phyloP scores from a whole-genome alignment of 2,888 invertebrate species.

The Thysanoteuthis rhombus region DNA sequence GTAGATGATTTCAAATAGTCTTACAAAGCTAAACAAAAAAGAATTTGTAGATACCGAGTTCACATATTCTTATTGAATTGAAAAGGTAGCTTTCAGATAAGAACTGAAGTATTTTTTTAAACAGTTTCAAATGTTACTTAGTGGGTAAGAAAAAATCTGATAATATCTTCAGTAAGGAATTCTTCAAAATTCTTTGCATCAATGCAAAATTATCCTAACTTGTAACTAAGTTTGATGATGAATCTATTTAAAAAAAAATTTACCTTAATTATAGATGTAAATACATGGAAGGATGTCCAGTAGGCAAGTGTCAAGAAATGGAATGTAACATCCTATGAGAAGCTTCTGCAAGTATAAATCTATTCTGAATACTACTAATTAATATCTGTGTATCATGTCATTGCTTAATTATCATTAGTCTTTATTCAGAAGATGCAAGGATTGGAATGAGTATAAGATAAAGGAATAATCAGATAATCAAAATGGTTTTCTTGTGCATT shows the following conservation, averaged over 20 bases:
- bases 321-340: not conserved
- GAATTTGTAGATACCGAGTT: not conserved
- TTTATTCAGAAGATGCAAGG: not conserved
- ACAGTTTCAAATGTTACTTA: not conserved
- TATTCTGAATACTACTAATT: not conserved
- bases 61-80: not conserved
- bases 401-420: conserved; percentile 12
- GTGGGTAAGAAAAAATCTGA: not conserved
- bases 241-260: not conserved
- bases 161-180: not conserved
- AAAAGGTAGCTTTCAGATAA: not conserved
- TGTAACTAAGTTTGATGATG: not conserved
- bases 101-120: not conserved
- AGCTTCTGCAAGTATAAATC: not conserved
- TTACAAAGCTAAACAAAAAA: not conserved
- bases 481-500: no score
- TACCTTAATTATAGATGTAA: no score
- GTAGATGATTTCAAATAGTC: no score
- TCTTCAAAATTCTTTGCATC: not conserved
- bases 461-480: not conserved
- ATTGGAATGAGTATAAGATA: conserved; percentile 12
- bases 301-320: not conserved
- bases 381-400: not conserved
- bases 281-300: not conserved
- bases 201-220: not conserved